Evolutionary conservation across 1,140 invertebrate genomes (phyloP).

Genomic region (Apolygus lucorum): DNA sequence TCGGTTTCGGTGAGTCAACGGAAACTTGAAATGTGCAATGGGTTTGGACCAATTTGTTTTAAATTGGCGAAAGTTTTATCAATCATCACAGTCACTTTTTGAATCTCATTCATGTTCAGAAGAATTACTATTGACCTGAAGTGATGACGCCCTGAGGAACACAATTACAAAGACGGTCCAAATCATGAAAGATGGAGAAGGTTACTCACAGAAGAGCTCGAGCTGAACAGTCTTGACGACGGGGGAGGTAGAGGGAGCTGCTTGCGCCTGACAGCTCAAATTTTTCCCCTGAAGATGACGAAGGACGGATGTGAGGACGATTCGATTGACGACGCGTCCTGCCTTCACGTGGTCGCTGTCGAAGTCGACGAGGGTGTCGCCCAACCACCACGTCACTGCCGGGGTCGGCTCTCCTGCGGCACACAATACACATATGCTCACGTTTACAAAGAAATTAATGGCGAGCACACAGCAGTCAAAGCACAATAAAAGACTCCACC

Average conservation of each 20-base stretch:
- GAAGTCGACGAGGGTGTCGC: conserved; percentile 44
- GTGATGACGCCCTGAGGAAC: no score
- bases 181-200: not conserved
- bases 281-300: conserved; percentile 16
- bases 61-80: no score
- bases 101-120: no score
- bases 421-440: no score
- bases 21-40: no score
- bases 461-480: no score
- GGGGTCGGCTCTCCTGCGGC: conserved; percentile 31
- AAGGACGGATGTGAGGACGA: conserved; percentile 22
- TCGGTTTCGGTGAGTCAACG: no score
- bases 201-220: conserved; percentile 25
- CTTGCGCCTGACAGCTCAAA: conserved; percentile 20
- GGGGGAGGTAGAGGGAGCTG: conserved; percentile 6
- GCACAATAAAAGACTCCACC: no score
- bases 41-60: no score
- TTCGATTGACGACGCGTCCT: conserved; percentile 23
- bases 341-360: conserved; percentile 44
- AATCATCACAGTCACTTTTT: no score
- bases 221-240: conserved; percentile 20
- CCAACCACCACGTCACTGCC: conserved; percentile 29
- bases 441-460: no score
- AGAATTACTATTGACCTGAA: no score
- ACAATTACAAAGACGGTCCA: not conserved